These are phyloP conservation scores for Andrena bucephala DNA, from an alignment of 2,888 invertebrate species.

Conservation along the genomic window DNA sequence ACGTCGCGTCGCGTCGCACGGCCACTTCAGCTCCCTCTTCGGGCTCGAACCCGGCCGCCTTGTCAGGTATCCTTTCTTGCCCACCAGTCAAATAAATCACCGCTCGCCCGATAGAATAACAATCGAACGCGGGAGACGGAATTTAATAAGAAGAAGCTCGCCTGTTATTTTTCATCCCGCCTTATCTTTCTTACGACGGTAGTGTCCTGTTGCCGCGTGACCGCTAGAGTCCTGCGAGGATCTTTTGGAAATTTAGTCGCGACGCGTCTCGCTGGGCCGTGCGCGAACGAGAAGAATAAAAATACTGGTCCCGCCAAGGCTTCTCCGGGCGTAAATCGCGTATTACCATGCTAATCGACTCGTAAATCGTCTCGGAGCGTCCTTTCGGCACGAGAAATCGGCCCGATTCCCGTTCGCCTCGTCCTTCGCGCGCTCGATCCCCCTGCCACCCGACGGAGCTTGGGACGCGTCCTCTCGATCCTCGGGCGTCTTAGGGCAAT, in stretches of 20 bases:
- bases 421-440: constrained; percentile 54
- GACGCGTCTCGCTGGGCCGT: constrained; percentile 28
- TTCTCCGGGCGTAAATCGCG: constrained; percentile 74
- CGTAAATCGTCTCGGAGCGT: constrained; percentile 75
- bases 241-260: constrained; percentile 38
- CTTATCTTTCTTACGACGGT: not conserved
- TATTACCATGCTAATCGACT: constrained; percentile 80
- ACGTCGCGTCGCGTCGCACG: not conserved
- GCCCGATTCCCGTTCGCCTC: constrained; percentile 50
- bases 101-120: not conserved
- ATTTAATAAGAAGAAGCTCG: constrained; percentile 11
- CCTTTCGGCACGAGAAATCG: constrained; percentile 68
- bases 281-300: constrained; percentile 59
- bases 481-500: constrained; percentile 12
- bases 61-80: not conserved
- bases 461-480: constrained; percentile 18
- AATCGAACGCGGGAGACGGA: not conserved
- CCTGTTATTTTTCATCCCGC: constrained; percentile 4
- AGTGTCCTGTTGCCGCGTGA: not conserved
- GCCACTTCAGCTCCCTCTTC: not conserved
- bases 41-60: not conserved
- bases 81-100: not conserved
- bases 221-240: constrained; percentile 18
- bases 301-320: constrained; percentile 70
- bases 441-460: constrained; percentile 3